Conservation (phyloP, 2,113 vertebrate genomes). For the Callocephalon fimbriatum region DNA sequence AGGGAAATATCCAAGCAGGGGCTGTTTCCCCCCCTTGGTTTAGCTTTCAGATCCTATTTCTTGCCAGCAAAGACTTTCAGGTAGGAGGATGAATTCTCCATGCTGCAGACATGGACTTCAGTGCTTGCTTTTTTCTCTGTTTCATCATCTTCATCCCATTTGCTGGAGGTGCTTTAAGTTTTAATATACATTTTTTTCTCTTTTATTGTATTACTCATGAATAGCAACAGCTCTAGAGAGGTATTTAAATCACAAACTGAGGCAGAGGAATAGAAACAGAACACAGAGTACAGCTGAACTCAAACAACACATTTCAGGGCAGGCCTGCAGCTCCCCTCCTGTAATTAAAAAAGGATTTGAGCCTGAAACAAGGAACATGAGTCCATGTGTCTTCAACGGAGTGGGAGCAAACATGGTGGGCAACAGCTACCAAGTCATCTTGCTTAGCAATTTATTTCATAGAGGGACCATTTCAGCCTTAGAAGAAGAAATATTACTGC, state of each 20-base stretch:
- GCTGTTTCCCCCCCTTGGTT: background rate
- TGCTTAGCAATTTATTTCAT: background rate
- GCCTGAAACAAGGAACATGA: background rate
- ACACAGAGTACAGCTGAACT: background rate
- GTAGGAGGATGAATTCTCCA: background rate
- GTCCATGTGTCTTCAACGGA: background rate
- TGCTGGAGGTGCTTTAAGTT: background rate
- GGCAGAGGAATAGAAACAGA: background rate
- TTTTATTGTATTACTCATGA: background rate
- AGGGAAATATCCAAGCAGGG: background rate
- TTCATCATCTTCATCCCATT: background rate
- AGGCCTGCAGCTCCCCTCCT: background rate
- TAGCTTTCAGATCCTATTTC: background rate
- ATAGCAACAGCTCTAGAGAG: background rate
- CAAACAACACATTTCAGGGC: background rate
- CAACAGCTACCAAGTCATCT: background rate
- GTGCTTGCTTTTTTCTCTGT: background rate
- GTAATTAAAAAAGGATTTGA: background rate
- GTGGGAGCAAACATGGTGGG: rapidly evolving
- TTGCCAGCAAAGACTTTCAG: background rate
- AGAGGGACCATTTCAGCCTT: background rate
- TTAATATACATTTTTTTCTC: background rate
- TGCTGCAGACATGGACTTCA: rapidly evolving
- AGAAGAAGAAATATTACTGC: background rate
- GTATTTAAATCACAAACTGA: background rate